Percentiles rank a stretch among this genome's conserved stretches.
Evolutionary conservation across 2,888 invertebrate genomes (phyloP).

Genomic region (Parascotia fuliginaria): DNA sequence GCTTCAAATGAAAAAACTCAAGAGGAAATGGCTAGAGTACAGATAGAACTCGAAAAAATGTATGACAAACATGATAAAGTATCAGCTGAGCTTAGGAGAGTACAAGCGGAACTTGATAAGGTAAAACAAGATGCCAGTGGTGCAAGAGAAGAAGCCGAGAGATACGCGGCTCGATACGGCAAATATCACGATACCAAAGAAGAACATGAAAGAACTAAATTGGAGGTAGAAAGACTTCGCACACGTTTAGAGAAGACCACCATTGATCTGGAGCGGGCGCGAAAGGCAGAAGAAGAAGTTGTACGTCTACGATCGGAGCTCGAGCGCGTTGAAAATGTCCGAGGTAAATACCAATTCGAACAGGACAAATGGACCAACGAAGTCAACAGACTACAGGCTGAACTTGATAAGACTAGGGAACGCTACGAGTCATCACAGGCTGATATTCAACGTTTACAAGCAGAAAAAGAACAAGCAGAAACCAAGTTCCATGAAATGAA

Average conservation of each 20-base stretch:
- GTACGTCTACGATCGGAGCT: slow-evolving; percentile 89
- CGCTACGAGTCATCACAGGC: slow-evolving; percentile 90
- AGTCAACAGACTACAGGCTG: slow-evolving; percentile 91
- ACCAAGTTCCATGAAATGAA: slow-evolving; percentile 90
- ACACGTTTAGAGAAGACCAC: slow-evolving; percentile 93
- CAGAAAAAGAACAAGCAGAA: slow-evolving; percentile 89
- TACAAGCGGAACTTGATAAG: slow-evolving; percentile 91
- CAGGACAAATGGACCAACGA: slow-evolving; percentile 85
- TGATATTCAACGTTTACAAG: slow-evolving; percentile 89
- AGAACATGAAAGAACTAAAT: slow-evolving; percentile 91
- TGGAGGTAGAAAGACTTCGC: slow-evolving; percentile 92
- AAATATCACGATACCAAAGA: slow-evolving; percentile 92
- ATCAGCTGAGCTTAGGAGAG: slow-evolving; percentile 92
- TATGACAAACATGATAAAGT: slow-evolving; percentile 96
- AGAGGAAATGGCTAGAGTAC: slow-evolving; percentile 94
- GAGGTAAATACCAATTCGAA: slow-evolving; percentile 86
- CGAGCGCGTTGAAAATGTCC: slow-evolving; percentile 90
- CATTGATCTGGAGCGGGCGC: slow-evolving; percentile 91
- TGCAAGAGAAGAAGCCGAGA: slow-evolving; percentile 91
- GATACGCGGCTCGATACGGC: slow-evolving; percentile 89
- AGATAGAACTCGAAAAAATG: slow-evolving; percentile 95
- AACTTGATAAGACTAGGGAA: slow-evolving; percentile 91
- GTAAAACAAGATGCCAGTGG: slow-evolving; percentile 90
- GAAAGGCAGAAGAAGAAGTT: slow-evolving; percentile 89
- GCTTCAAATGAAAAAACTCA: slow-evolving; percentile 95